Base-by-base conservation (phyloP, 2,113 vertebrate species). In the Malurus cyaneus region DNA sequence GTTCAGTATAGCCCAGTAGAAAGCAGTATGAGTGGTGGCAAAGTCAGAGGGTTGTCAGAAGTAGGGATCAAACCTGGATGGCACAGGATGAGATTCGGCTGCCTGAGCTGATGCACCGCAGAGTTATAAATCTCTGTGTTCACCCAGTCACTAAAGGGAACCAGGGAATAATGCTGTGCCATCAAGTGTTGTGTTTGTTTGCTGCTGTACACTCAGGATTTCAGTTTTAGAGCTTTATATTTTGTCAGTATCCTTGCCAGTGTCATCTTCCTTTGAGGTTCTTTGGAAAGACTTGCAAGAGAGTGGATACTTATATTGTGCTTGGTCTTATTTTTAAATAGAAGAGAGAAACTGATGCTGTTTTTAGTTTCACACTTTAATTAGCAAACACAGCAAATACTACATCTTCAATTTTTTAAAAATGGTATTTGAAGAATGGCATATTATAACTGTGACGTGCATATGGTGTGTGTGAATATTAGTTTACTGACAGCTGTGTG, bases 401-500 rank as follows among this genome's bases (percentile, higher is more conserved):
- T 8, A 9, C 4, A 21, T 72, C 7, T 88, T 69, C 32, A 13
- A 11, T 39, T 32, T 80, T 82, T 92, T 12, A 36, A 25, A 50
- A 59, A 64, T 31, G 2, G 5, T 54, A 80, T 80, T 12, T 52
- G 26, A 49, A 19, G 25, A 78, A 31, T 53, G 11, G 3, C 8
- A 6, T 71, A 21, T 72, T 62, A 23, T 6, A 62, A 18, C 7
- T 76, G 32, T 60, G 49, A 32, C 0, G 0, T 49, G 9, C 15
- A 6, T 69, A 9, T 46, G 31, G 17, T 60, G 62, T 67, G 9
- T 2, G 4, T 60, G n/a, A 61, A 31, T 44, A 25, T 72, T 76
- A 77, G 16, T 15, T 88, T 0, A 0, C n/a, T 73, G 71, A 19
- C 24, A 72, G 39, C 46, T 42, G 5, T 11, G 6, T 53, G 24